These are phyloP conservation scores for Saccostrea glomerata DNA, from an alignment of 1,140 invertebrate genomes.

Conservation along the genomic window DNA sequence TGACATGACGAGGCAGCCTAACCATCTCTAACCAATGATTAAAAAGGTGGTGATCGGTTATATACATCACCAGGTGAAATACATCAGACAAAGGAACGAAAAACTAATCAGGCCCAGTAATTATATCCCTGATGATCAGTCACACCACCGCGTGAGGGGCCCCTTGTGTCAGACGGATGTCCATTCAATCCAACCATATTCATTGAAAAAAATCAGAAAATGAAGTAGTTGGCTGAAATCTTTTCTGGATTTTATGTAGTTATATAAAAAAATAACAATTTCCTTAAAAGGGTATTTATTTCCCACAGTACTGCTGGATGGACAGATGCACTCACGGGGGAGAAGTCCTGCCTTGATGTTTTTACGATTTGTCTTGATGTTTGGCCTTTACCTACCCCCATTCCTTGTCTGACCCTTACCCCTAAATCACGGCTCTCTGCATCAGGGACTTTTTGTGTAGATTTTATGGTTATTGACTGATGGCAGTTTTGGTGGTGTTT, in stretches of 20 bases:
- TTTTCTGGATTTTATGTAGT: not conserved
- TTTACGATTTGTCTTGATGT: not conserved
- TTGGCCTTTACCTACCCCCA: not conserved
- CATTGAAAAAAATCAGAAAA: not conserved
- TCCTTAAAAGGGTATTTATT: constrained; percentile 9
- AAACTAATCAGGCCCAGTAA: constrained; percentile 30
- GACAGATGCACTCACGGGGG: not conserved
- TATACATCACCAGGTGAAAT: not conserved
- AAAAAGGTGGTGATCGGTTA: constrained; percentile 24
- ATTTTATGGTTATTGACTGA: constrained; percentile 1
- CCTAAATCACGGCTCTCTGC: not conserved
- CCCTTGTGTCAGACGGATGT: not conserved
- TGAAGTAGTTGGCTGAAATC: not conserved
- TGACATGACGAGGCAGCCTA: not conserved
- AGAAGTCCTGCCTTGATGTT: not conserved
- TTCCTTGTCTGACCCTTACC: not conserved
- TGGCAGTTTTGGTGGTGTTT: not conserved
- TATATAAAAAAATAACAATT: constrained; percentile 1
- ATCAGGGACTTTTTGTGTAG: not conserved
- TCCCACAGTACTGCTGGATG: not conserved
- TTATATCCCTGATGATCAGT: constrained; percentile 9
- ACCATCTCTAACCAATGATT: constrained; percentile 13
- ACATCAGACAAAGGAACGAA: constrained; percentile 15
- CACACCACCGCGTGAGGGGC: not conserved
- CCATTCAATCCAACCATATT: not conserved